Conservation (phyloP, 1,140 invertebrate genomes). For the Holcopasites calliopsidis region DNA sequence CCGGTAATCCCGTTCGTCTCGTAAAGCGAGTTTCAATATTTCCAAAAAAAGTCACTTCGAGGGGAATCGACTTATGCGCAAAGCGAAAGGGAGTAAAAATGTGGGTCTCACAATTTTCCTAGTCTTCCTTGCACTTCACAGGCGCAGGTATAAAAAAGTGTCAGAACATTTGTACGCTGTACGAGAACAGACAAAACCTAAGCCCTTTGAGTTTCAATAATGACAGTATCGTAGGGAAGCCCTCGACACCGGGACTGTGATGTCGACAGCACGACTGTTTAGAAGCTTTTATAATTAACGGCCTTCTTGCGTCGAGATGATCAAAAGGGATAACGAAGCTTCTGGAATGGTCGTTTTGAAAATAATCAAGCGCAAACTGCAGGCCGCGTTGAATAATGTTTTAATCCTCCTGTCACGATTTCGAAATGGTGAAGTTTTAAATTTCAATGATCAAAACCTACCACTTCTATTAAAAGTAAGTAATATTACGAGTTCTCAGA, state of each 20-base stretch:
- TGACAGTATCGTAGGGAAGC: background rate
- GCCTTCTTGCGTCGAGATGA: background rate
- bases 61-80: background rate
- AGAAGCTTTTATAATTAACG: constrained; percentile 13
- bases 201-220: constrained; percentile 9
- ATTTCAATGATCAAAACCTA: no score
- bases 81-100: background rate
- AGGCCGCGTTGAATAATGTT: background rate
- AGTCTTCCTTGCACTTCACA: background rate
- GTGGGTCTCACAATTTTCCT: background rate
- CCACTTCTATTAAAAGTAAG: no score
- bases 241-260: background rate
- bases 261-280: background rate
- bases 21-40: background rate
- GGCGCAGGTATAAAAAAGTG: background rate
- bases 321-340: background rate
- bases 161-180: background rate
- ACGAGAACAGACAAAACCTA: background rate
- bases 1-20: background rate
- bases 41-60: background rate
- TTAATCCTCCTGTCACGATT: no score
- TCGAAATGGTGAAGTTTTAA: no score
- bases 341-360: background rate
- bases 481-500: no score
- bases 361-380: background rate